Conservation (phyloP, 2,888 invertebrate genomes). For the Abrostola triplasia region DNA sequence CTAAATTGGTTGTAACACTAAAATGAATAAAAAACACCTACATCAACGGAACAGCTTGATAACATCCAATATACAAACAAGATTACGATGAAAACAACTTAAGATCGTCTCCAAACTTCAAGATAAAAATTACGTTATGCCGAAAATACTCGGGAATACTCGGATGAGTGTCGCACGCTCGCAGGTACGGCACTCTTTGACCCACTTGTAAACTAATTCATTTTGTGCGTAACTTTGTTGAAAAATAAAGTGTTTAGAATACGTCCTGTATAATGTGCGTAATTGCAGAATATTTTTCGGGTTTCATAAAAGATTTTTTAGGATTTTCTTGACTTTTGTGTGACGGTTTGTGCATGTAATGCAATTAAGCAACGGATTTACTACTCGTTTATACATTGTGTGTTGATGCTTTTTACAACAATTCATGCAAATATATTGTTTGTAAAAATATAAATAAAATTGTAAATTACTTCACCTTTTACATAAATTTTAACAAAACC, state of each 20-base stretch:
- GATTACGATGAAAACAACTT: constrained; percentile 56
- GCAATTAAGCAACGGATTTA: background rate
- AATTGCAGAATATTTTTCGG: background rate
- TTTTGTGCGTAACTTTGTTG: constrained; percentile 64
- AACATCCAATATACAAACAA: constrained; percentile 46
- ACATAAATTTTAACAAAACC: too few species aligned
- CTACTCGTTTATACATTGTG: too few species aligned
- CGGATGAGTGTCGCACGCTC: constrained; percentile 49
- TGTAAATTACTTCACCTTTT: too few species aligned
- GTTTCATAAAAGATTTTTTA: background rate
- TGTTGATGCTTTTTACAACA: too few species aligned
- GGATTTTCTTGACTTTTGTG: background rate
- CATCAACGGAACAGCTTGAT: constrained; percentile 31
- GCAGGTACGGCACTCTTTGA: constrained; percentile 61
- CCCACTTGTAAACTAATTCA: constrained; percentile 81
- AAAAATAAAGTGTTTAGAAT: constrained; percentile 67
- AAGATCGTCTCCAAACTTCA: constrained; percentile 55
- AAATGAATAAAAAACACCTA: constrained; percentile 5
- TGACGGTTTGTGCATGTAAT: background rate
- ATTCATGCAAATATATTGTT: too few species aligned
- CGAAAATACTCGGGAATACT: constrained; percentile 48
- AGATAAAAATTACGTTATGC: constrained; percentile 64
- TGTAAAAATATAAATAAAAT: too few species aligned
- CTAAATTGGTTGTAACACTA: background rate
- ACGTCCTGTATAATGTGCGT: constrained; percentile 27